Evolutionary conservation across 1,140 invertebrate species (phyloP), one percentile per base, ranked within the genome.

Genomic region (Ctenoplectra terminalis): DNA sequence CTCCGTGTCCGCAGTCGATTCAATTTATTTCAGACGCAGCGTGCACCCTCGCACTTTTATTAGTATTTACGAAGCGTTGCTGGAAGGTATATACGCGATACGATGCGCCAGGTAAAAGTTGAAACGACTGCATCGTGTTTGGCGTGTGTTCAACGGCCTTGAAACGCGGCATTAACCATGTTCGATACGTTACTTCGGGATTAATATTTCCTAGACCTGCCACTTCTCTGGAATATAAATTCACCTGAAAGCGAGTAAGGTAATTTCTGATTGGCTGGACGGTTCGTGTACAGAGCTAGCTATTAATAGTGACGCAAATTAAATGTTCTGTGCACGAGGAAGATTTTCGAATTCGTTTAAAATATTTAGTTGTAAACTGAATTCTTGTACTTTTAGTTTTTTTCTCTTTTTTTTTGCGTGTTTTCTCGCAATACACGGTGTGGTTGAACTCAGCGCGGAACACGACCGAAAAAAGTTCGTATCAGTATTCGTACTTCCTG

Each of bases 141-240:
- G 89, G 89, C 89, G 72, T 46, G 48, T 73, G 89, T 90, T 90
- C 89, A 88, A 87, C 73, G 78, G 63, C 69, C 81, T 79, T 87
- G 88, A 87, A 78, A 67, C 82, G 60, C 43, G 58, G 81, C 81
- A 82, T 87, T 85, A 87, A 78, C 63, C 37, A 23, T 43, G 9
- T n/a, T 46, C 58, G 78, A 80, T 74, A 67, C 63, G 61, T 70
- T 64, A 71, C 72, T 50, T 46, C 37, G 34, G 50, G 75, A 82
- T 82, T 79, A 71, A 82, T 79, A 82, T 71, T 71, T 79, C 37
- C 58, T 52, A 48, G 50, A 48, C 29, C 46, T 29, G n/a, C 54
- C 31, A 58, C 54, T 37, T 56, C 17, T n/a, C 26, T 23, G 17
- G 40, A 52, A 56, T 64, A 82, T 66, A 61, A 72, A 72, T 79